Conservation (phyloP, 2,888 invertebrate genomes). For the Stomorhina lunata region DNA sequence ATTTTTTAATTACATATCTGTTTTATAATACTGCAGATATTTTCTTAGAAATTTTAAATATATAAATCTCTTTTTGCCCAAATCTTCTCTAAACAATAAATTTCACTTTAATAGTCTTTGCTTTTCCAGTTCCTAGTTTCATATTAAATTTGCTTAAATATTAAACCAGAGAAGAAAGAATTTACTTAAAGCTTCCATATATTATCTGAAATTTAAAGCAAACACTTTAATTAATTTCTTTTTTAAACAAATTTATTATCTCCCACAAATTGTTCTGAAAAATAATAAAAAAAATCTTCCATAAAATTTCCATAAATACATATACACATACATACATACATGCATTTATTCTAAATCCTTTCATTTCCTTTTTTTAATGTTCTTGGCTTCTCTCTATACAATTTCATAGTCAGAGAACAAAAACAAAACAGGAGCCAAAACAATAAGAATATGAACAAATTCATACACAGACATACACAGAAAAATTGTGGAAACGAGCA, state of each 20-base stretch:
- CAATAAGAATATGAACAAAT: neutral
- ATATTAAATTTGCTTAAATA: neutral
- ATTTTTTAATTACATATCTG: no score
- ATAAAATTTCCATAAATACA: constrained; percentile 26
- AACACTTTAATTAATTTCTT: constrained; percentile 30
- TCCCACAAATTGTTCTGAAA: constrained; percentile 32
- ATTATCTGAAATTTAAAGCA: neutral
- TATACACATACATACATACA: no score
- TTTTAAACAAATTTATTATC: constrained; percentile 47
- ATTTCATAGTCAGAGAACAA: constrained; percentile 5
- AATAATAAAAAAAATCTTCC: neutral
- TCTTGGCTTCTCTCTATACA: constrained; percentile 20
- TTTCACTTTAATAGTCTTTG: no score
- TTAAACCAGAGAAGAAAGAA: constrained; percentile 1
- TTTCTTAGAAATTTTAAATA: no score
- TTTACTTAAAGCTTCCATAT: neutral
- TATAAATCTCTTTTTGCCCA: no score
- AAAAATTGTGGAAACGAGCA: constrained; percentile 27
- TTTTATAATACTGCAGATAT: no score
- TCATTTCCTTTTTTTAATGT: constrained; percentile 24
- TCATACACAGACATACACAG: neutral
- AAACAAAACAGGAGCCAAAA: constrained; percentile 18
- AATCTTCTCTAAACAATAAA: no score
- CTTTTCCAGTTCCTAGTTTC: no score
- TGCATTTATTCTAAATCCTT: constrained; percentile 18